Evolutionary conservation across 2,113 vertebrate species (phyloP).

Genomic region (Cacatua alba): DNA sequence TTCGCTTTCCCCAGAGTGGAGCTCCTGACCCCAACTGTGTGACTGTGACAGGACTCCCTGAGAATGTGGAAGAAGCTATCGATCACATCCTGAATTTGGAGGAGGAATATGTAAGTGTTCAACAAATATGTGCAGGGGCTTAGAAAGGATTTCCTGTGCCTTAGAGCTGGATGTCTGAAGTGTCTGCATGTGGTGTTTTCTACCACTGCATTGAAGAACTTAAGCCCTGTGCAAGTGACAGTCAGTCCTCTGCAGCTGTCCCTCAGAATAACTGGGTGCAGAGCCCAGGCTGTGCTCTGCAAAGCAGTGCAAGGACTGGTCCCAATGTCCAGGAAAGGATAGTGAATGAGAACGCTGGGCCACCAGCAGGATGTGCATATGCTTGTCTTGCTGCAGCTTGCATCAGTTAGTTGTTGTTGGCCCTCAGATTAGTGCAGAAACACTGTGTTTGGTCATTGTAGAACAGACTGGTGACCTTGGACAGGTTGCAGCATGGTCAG

Average conservation of each 20-base stretch:
- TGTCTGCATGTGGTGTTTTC: neutral
- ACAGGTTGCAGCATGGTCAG: neutral
- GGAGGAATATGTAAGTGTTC: slow-evolving; percentile 91
- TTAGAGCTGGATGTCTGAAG: neutral
- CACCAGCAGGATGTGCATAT: neutral
- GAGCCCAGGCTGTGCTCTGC: neutral
- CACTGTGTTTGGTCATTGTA: neutral
- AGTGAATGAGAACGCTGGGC: neutral
- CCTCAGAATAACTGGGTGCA: neutral
- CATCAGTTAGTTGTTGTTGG: neutral
- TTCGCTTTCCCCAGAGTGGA: slow-evolving; percentile 94
- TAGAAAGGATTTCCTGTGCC: neutral
- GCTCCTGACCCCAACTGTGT: slow-evolving; percentile 93
- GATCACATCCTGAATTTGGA: slow-evolving; percentile 97
- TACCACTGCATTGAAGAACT: neutral
- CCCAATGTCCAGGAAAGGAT: neutral
- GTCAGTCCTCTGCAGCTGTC: neutral
- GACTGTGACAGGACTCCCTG: slow-evolving; percentile 93
- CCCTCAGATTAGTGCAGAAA: neutral
- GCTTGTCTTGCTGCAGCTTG: neutral
- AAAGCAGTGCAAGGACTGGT: neutral
- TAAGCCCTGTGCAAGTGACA: neutral
- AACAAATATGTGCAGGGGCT: neutral
- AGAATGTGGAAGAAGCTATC: slow-evolving; percentile 96
- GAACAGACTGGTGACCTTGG: neutral